Evolutionary conservation across 2,888 invertebrate species (phyloP).

Genomic region (Rhagonycha fulva): DNA sequence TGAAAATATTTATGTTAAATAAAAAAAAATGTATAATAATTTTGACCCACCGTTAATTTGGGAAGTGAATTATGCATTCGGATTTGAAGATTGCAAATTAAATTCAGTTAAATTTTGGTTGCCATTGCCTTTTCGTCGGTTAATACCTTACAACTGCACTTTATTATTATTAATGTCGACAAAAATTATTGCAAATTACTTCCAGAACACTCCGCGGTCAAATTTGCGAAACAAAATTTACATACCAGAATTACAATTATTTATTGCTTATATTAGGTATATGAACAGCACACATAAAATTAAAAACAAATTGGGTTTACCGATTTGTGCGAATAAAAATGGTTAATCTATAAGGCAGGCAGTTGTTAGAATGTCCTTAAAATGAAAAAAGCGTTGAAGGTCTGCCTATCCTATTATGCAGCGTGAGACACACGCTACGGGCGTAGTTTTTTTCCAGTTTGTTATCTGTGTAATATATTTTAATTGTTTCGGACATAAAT

Average conservation of each 20-base stretch:
- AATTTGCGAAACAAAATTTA: not conserved
- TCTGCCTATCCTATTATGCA: not conserved
- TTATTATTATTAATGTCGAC: not conserved
- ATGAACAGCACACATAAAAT: not conserved
- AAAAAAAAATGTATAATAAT: not conserved
- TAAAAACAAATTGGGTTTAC: not conserved
- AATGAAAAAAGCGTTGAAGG: not conserved
- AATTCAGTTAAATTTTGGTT: not conserved
- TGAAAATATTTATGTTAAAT: not conserved
- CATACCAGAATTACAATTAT: not conserved
- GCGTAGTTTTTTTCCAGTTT: constrained; percentile 21
- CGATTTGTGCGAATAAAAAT: not conserved
- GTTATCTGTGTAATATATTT: constrained; percentile 37
- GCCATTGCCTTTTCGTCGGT: not conserved
- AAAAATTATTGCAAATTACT: not conserved
- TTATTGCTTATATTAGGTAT: not conserved
- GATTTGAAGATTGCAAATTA: not conserved
- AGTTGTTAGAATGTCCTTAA: not conserved
- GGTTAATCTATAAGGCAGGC: not conserved
- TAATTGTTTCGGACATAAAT: constrained; percentile 37
- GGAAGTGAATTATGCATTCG: not conserved
- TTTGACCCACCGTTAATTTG: not conserved
- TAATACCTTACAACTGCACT: not conserved
- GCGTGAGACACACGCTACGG: constrained; percentile 1
- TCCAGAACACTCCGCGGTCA: not conserved